These are phyloP conservation scores for Leptatherina wallacei DNA, from an alignment of 2,797 vertebrate genomes.

Conservation along the genomic window DNA sequence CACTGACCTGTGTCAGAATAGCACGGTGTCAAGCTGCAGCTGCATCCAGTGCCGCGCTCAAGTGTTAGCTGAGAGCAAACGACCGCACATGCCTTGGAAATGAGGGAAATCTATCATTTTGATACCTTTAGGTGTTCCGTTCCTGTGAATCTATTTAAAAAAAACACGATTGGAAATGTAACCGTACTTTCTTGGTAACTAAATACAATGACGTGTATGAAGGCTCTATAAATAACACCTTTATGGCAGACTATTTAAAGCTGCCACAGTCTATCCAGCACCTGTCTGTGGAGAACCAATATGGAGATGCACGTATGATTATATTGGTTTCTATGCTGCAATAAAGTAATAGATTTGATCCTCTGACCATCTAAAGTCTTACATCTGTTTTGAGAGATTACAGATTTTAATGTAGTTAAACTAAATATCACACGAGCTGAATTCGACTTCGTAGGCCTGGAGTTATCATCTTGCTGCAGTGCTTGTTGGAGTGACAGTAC, in stretches of 20 bases:
- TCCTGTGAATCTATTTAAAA: neutral
- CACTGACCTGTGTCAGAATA: conserved; percentile 65
- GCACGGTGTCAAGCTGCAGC: conserved; percentile 63
- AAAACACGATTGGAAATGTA: conserved; percentile 19
- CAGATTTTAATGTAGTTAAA: too few relatives aligned
- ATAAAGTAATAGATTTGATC: neutral
- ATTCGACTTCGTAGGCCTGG: neutral
- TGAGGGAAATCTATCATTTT: conserved; percentile 25
- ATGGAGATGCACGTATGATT: neutral
- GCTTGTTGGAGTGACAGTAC: conserved; percentile 13
- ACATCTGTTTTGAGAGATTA: neutral
- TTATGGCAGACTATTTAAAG: conserved; percentile 61
- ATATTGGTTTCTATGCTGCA: neutral
- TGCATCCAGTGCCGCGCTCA: conserved; percentile 35
- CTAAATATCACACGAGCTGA: neutral
- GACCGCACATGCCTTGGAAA: conserved; percentile 9
- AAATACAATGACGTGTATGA: conserved; percentile 33
- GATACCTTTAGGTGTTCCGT: neutral
- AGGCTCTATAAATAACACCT: conserved; percentile 65
- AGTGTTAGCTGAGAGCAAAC: conserved; percentile 15
- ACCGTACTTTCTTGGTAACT: conserved; percentile 35
- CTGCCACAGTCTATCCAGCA: conserved; percentile 43
- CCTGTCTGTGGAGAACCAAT: conserved; percentile 49
- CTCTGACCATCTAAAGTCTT: neutral
- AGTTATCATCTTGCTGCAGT: conserved; percentile 1